Conservation (phyloP, 2,888 invertebrate genomes). For the Biston betularia region DNA sequence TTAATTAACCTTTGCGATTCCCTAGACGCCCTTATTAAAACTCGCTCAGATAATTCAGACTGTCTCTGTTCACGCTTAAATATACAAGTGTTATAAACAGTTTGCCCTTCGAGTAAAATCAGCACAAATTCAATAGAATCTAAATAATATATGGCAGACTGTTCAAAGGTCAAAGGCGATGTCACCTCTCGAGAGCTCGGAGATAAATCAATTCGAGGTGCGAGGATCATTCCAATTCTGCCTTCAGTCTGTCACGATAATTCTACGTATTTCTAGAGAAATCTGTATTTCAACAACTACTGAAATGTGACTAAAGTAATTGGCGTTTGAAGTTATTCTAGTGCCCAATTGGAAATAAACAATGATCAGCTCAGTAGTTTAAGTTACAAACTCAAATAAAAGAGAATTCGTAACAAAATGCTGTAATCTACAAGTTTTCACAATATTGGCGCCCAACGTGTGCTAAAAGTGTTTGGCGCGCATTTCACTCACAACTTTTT, state of each 20-base stretch:
- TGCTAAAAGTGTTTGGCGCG: background rate
- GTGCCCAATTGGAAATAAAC: background rate
- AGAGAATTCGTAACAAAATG: background rate
- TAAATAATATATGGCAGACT: background rate
- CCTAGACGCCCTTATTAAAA: no score
- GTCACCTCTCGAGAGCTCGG: constrained; percentile 4
- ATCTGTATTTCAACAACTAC: background rate
- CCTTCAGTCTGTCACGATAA: constrained; percentile 4
- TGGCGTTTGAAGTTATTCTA: no score
- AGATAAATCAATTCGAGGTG: constrained; percentile 6
- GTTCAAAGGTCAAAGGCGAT: constrained; percentile 7
- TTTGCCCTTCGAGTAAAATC: background rate
- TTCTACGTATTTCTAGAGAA: background rate
- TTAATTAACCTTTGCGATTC: no score
- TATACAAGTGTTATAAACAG: background rate
- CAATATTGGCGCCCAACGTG: constrained; percentile 13
- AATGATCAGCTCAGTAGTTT: background rate
- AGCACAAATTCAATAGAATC: background rate
- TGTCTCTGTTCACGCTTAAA: background rate
- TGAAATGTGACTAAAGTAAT: constrained; percentile 1
- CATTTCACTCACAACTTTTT: background rate
- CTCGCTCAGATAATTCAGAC: background rate
- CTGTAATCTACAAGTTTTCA: background rate
- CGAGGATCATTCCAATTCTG: background rate
- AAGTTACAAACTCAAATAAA: background rate